Evolutionary conservation across 2,797 vertebrate species (phyloP), one percentile per base, ranked within the genome.

Genomic region (Iguana delicatissima): DNA sequence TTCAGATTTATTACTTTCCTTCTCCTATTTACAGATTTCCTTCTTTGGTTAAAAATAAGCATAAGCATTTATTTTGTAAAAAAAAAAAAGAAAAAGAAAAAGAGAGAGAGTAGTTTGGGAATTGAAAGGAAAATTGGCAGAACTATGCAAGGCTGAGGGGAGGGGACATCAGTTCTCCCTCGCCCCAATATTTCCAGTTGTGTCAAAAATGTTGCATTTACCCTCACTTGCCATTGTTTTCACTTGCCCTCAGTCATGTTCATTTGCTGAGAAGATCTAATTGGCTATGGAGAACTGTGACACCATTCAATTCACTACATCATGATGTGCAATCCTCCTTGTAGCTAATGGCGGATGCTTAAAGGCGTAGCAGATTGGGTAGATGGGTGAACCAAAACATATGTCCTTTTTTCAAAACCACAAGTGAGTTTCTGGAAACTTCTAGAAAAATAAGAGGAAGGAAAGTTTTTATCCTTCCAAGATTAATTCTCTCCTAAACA

Each of bases 1-100:
- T 59, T 85, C 35, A 90, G 84, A 90, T 90, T 85, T 85, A 80
- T 80, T 80, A 76, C 89, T 80, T 90, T 76, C 89, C 64, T 29
- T 57, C 83, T 55, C 35, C 35, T 80, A 76, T 73, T 85, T 85
- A 85, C 62, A 14, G 62, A 6, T 20, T 84, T 69, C n/a, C 50
- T 85, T 46, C 52, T 90, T 72, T 85, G 42, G 62, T 90, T 86
- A 85, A 80, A 85, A 80, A 59, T 85, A 90, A 90, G 32, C 64
- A 80, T 7, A 6, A 50, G n/a, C n/a, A 64, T 89, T 32, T 29
- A 67, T 42, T 79, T 62, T 64, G 62, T 64, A 64, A 64, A 64
- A 64, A 64, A 46, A 46, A 46, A 3, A 42, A 42, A 42, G 42
- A 42, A 42, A 46, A 4, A 46, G 4, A 46, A 4, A 46, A 4